These are phyloP conservation scores for Drosophila sp. DNA, from an alignment of 1,140 invertebrate genomes.

Conservation along the genomic window DNA sequence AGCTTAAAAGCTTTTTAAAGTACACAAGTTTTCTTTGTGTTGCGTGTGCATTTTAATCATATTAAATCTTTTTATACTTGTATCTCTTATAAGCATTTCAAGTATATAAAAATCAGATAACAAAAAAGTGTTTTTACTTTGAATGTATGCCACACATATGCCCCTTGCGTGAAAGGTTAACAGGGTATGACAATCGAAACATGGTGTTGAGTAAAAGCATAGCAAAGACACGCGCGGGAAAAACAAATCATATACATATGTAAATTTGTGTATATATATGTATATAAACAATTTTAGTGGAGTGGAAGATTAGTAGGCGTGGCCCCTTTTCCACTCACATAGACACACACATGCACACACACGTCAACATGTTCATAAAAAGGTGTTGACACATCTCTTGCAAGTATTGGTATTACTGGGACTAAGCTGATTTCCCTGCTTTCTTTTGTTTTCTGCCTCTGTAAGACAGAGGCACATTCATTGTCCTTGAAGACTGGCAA, in stretches of 20 bases:
- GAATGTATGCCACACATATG: too few relatives aligned
- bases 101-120: too few relatives aligned
- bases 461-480: constrained; percentile 15
- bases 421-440: constrained; percentile 71
- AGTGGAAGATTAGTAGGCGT: constrained; percentile 57
- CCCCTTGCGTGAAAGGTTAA: background rate
- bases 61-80: too few relatives aligned
- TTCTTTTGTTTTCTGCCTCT: constrained; percentile 9
- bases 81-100: too few relatives aligned
- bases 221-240: constrained; percentile 48
- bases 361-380: constrained; percentile 44
- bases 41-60: too few relatives aligned
- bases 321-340: background rate
- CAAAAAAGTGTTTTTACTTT: too few relatives aligned
- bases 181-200: constrained; percentile 41
- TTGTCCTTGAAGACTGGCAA: constrained; percentile 52
- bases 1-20: too few relatives aligned
- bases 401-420: constrained; percentile 54
- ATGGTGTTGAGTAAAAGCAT: constrained; percentile 64
- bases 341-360: background rate
- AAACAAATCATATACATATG: constrained; percentile 45
- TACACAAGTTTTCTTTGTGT: too few relatives aligned
- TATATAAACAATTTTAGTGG: constrained; percentile 49
- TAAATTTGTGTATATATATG: constrained; percentile 29
- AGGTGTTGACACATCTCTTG: constrained; percentile 78